These are phyloP conservation scores for Alaudala cheleensis DNA, from an alignment of 2,113 vertebrate species.

Conservation along the genomic window DNA sequence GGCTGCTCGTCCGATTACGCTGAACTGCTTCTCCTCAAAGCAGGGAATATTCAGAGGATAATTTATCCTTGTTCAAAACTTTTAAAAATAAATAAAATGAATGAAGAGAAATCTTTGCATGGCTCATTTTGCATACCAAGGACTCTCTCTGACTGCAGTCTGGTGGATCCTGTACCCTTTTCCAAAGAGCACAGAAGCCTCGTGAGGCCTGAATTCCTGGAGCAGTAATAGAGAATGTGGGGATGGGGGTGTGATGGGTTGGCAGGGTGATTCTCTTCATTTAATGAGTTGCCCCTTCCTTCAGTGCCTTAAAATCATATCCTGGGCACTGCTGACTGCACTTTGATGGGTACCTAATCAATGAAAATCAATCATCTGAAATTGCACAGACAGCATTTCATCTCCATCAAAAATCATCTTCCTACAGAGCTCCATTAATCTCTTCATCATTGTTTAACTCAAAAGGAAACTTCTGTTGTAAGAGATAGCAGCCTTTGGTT, in stretches of 20 bases:
- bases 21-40: background rate
- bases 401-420: conserved; percentile 44
- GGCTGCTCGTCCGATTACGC: background rate
- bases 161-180: background rate
- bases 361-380: conserved; percentile 53
- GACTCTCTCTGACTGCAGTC: background rate
- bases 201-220: background rate
- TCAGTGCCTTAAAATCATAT: background rate
- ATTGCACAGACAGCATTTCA: conserved; percentile 42
- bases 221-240: background rate
- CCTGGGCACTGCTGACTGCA: conserved; percentile 24
- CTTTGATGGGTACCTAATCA: conserved; percentile 55
- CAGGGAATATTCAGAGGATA: background rate
- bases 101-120: conserved; percentile 13
- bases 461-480: conserved; percentile 35
- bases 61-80: conserved; percentile 19
- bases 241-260: background rate
- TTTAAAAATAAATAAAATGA: conserved; percentile 49
- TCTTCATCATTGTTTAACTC: conserved; percentile 56
- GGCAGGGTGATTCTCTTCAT: background rate
- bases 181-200: background rate
- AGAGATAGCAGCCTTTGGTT: background rate
- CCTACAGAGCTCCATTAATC: conserved; percentile 47
- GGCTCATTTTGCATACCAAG: conserved; percentile 20
- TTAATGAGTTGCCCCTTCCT: conserved; percentile 39